A percentile compares a stretch with the other conserved stretches of the same genome.
Evolutionary conservation across 2,797 vertebrate genomes (phyloP).

Genomic region (Prionace glauca): DNA sequence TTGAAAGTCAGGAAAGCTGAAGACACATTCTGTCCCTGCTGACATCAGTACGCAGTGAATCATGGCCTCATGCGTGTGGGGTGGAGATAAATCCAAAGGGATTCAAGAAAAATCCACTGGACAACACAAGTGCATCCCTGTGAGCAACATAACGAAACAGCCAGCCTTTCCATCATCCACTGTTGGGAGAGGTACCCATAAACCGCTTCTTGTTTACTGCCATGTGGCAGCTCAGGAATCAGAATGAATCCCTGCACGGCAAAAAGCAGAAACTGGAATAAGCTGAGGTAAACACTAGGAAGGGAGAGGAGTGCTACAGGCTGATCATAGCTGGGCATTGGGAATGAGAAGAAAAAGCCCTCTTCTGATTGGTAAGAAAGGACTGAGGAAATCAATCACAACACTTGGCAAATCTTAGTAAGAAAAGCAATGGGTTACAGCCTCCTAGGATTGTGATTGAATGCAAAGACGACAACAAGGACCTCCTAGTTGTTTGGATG

Average conservation of each 20-base stretch:
- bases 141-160: not conserved
- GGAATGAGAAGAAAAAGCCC: not conserved
- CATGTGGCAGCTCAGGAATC: not conserved
- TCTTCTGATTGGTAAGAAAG: not conserved
- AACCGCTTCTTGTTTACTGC: too few relatives aligned
- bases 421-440: not conserved
- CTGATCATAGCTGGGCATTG: not conserved
- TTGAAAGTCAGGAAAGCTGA: not conserved
- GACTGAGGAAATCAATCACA: not conserved
- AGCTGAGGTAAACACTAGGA: not conserved
- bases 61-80: not conserved
- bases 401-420: not conserved
- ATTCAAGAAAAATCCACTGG: too few relatives aligned
- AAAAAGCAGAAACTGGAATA: not conserved
- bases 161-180: not conserved
- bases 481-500: not conserved
- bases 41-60: not conserved
- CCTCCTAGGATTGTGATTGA: not conserved
- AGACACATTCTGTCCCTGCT: not conserved
- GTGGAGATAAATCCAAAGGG: not conserved
- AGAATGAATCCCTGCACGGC: not conserved
- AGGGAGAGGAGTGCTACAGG: not conserved
- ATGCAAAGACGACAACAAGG: not conserved
- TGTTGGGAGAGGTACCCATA: not conserved
- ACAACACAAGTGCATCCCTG: not conserved